These are phyloP conservation scores for Amphiduros pacificus DNA, from an alignment of 2,888 invertebrate species.

Conservation along the genomic window DNA sequence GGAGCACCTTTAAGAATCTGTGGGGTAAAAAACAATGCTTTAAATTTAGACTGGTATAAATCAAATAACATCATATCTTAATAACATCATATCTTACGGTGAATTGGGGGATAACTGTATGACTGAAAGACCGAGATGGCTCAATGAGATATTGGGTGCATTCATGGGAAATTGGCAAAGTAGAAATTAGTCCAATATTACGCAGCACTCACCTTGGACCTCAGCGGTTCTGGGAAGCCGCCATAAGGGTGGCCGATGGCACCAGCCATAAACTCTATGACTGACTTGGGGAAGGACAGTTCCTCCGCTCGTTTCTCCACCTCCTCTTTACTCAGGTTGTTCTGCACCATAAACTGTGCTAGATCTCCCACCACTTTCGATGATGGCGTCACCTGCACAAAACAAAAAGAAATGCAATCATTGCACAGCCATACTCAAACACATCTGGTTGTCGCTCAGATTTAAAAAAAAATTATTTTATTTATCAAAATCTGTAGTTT, in stretches of 20 bases:
- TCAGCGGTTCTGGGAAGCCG: conserved; percentile 96
- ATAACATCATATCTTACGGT: no score
- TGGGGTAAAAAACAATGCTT: conserved; percentile 5
- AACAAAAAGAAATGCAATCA: background rate
- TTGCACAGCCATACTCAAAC: no score
- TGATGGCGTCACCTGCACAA: conserved; percentile 80
- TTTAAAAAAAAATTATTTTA: no score
- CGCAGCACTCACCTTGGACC: conserved; percentile 72
- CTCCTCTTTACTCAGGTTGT: conserved; percentile 84
- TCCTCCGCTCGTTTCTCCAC: conserved; percentile 87
- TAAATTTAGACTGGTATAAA: background rate
- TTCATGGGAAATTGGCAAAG: background rate
- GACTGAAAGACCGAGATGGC: no score
- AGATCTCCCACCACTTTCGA: conserved; percentile 98
- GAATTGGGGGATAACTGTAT: no score
- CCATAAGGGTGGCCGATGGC: conserved; percentile 83
- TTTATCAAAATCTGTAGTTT: no score
- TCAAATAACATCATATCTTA: background rate
- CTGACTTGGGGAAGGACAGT: conserved; percentile 94
- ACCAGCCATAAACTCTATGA: conserved; percentile 92
- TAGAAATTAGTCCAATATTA: conserved; percentile 13
- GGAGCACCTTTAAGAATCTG: conserved; percentile 51
- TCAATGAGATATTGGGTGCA: no score
- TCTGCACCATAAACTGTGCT: conserved; percentile 98
- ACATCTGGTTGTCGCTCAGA: no score